Percentiles rank a stretch among this genome's conserved stretches.
Conservation (phyloP, 2,113 vertebrate genomes). For the Pteronura brasiliensis region DNA sequence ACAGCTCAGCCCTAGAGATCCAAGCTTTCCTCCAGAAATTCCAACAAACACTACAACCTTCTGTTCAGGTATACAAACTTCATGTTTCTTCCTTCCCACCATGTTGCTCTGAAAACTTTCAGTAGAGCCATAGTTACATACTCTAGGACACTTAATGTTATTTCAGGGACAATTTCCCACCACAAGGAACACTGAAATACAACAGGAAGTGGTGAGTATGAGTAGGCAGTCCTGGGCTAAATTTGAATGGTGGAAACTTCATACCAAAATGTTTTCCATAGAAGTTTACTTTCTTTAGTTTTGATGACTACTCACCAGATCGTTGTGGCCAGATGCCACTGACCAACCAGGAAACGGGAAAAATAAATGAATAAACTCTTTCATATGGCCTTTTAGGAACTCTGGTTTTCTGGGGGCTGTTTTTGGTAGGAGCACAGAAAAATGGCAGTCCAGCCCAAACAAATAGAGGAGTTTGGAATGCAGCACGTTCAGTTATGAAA, state of each 20-base stretch:
- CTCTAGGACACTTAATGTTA: neutral
- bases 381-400: conserved; percentile 20
- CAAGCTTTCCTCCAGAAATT: neutral
- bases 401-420: neutral
- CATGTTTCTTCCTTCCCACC: neutral
- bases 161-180: conserved; percentile 46
- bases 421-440: neutral
- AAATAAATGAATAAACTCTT: conserved; percentile 44
- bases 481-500: conserved; percentile 3
- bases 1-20: neutral
- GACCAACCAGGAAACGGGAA: conserved; percentile 50
- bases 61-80: neutral
- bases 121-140: neutral
- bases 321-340: conserved; percentile 43
- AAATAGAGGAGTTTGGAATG: neutral
- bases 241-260: conserved; percentile 58
- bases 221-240: conserved; percentile 37
- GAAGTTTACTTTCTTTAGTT: conserved; percentile 66
- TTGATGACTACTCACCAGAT: conserved; percentile 48
- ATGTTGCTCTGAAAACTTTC: neutral
- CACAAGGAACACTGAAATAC: conserved; percentile 31
- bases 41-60: neutral
- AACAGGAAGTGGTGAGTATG: conserved; percentile 54
- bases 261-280: conserved; percentile 47
- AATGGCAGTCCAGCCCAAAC: neutral